A percentile compares a stretch with the other conserved stretches of the same genome.
Evolutionary conservation across 2,888 invertebrate species (phyloP).

Genomic region (Stenurella melanura): DNA sequence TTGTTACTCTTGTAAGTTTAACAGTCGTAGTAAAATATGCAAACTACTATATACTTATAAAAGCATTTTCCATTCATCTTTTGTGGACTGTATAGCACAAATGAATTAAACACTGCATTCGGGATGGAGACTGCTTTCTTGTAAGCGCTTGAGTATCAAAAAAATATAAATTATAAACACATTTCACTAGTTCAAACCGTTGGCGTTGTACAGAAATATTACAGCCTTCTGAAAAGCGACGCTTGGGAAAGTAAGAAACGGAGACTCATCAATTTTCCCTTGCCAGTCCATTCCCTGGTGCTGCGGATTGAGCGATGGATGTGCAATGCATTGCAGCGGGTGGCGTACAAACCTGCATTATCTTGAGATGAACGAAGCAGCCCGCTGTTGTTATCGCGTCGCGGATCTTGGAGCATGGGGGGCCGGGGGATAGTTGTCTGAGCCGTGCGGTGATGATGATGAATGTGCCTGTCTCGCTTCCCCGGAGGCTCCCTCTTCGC

Average conservation of each 20-base stretch:
- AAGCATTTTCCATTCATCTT: too few species aligned
- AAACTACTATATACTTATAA: too few species aligned
- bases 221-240: constrained; percentile 9
- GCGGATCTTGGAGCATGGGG: constrained; percentile 57
- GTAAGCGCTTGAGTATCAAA: too few species aligned
- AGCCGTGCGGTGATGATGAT: constrained; percentile 68
- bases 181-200: not conserved
- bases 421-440: constrained; percentile 60
- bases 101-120: too few species aligned
- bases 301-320: constrained; percentile 45
- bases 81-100: too few species aligned
- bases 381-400: constrained; percentile 65
- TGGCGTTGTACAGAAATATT: not conserved
- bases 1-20: too few species aligned
- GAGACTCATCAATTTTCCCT: constrained; percentile 53
- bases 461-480: constrained; percentile 66
- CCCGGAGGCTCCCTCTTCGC: constrained; percentile 56
- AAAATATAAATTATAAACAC: not conserved
- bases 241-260: constrained; percentile 9
- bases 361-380: constrained; percentile 60
- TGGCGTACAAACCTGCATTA: constrained; percentile 59
- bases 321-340: constrained; percentile 51
- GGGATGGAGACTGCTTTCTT: too few species aligned
- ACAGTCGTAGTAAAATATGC: too few species aligned
- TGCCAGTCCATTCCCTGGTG: constrained; percentile 43